Evolutionary conservation across 2,113 vertebrate species (phyloP).

Genomic region (Ivindomyrus marchei): DNA sequence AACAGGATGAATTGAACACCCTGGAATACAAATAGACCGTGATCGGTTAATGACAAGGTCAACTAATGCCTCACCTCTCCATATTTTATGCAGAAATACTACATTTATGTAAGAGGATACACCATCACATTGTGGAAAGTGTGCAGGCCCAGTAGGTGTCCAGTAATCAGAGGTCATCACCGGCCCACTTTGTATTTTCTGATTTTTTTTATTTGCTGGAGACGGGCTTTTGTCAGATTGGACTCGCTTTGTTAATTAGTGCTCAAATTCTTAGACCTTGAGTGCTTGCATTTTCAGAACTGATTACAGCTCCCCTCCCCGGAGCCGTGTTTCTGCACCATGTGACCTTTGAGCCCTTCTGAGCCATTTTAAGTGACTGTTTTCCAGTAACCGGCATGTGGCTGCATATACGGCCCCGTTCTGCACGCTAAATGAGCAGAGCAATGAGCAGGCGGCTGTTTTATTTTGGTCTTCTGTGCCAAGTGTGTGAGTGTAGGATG

Average conservation of each 20-base stretch:
- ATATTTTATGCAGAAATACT: not conserved
- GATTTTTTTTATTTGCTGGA: not conserved
- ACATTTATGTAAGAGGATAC: not conserved
- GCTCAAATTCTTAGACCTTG: not conserved
- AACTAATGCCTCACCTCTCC: not conserved
- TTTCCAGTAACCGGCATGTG: not conserved
- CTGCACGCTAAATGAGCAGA: not conserved
- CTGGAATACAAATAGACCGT: not conserved
- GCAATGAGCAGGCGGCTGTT: not conserved
- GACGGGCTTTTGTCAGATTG: not conserved
- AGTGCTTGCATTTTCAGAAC: not conserved
- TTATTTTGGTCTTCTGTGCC: not conserved
- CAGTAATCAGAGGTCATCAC: not conserved
- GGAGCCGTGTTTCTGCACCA: not conserved
- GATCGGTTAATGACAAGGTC: not conserved
- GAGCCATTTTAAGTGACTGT: not conserved
- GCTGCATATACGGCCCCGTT: not conserved
- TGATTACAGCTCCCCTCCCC: not conserved
- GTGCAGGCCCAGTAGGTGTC: not conserved
- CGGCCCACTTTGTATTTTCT: not conserved
- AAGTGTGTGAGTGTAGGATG: not conserved
- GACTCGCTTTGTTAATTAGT: not conserved
- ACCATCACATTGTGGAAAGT: not conserved
- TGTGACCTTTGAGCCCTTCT: not conserved
- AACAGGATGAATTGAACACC: not conserved